These are phyloP conservation scores for Cerastoderma edule DNA, from an alignment of 2,888 invertebrate genomes.

Conservation along the genomic window DNA sequence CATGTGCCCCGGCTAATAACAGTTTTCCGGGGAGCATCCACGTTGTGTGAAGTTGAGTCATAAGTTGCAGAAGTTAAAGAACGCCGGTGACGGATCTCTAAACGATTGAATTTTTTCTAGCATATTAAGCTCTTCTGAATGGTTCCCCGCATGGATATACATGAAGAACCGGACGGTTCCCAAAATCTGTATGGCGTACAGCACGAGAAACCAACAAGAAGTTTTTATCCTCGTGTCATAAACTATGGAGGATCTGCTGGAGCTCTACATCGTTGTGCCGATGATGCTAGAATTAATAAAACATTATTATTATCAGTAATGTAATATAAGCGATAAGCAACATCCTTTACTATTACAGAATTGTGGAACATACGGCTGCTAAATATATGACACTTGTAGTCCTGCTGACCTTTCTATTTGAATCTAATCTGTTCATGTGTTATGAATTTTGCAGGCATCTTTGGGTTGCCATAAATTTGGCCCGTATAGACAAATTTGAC, in stretches of 20 bases:
- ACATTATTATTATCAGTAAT: background rate
- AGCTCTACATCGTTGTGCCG: conserved; percentile 7
- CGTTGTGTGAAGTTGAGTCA: conserved; percentile 55
- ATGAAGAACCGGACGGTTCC: conserved; percentile 54
- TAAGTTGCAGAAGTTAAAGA: conserved; percentile 54
- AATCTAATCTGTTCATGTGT: background rate
- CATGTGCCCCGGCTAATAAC: no score
- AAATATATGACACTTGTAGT: background rate
- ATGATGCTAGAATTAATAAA: conserved; percentile 15
- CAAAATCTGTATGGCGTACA: conserved; percentile 51
- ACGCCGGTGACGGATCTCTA: conserved; percentile 55
- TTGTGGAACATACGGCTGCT: background rate
- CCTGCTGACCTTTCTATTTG: background rate
- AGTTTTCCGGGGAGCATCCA: no score
- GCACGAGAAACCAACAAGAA: conserved; percentile 53
- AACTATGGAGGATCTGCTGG: conserved; percentile 23
- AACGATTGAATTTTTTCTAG: conserved; percentile 51
- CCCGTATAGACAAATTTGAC: background rate
- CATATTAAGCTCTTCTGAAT: conserved; percentile 7
- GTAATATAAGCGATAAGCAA: background rate
- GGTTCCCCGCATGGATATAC: background rate
- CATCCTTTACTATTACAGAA: background rate
- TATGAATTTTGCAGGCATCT: background rate
- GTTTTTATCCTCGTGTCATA: conserved; percentile 52
- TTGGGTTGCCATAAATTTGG: background rate